Conservation (phyloP, 2,797 vertebrate genomes). For the Cetoscarus ocellatus region DNA sequence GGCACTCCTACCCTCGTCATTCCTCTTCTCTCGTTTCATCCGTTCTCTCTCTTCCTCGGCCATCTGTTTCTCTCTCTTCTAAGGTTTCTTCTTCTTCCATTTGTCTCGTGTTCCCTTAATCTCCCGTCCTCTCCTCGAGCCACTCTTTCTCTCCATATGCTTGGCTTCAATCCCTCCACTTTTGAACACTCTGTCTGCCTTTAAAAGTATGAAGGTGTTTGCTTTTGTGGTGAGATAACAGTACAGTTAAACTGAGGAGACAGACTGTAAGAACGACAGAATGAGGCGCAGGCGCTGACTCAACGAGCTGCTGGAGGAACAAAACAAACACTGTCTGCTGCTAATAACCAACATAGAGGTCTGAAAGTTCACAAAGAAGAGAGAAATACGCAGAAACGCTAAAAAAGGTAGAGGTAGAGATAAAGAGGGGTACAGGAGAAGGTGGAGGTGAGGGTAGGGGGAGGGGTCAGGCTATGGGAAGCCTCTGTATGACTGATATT, state of each 20-base stretch:
- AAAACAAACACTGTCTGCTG: conserved; percentile 32
- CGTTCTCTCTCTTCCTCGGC: conserved; percentile 26
- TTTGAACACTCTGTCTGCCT: conserved; percentile 7
- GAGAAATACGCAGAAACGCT: conserved; percentile 20
- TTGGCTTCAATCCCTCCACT: neutral
- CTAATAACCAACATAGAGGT: conserved; percentile 16
- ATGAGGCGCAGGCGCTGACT: neutral
- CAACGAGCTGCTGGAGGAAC: conserved; percentile 11
- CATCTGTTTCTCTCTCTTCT: conserved; percentile 44
- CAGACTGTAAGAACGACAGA: neutral
- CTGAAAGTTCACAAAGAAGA: conserved; percentile 30
- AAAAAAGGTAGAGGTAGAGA: conserved; percentile 53
- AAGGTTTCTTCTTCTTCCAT: conserved; percentile 28
- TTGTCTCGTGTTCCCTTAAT: conserved; percentile 13
- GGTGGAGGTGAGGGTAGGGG: conserved; percentile 65
- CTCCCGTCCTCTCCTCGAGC: conserved; percentile 1
- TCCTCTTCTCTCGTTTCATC: conserved; percentile 42
- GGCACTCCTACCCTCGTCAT: conserved; percentile 35
- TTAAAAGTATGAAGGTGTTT: neutral
- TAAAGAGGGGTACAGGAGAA: conserved; percentile 54
- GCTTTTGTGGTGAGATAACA: conserved; percentile 4
- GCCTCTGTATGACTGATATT: conserved; percentile 97
- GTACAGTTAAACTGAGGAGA: conserved; percentile 8
- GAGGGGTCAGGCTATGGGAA: conserved; percentile 79
- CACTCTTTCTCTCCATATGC: conserved; percentile 6